Base-by-base conservation (phyloP, 2,888 invertebrate species). In the Callinectes sapidus region DNA sequence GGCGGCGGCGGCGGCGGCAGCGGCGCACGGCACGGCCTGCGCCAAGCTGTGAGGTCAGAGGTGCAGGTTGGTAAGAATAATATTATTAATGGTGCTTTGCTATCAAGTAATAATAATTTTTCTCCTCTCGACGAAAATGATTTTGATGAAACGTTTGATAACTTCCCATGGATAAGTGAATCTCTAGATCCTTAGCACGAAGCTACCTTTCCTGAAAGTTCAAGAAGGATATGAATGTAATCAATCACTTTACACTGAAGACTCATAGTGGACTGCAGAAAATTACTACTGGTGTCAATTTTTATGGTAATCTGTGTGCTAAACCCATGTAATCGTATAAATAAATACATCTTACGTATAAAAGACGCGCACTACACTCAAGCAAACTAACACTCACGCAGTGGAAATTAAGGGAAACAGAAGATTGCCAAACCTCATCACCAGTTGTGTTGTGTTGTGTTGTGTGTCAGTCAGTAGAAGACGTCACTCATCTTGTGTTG, bases 11-110 rank as follows among this genome's bases (percentile, higher is more conserved):
- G 61, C 71, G n/a, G 28, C 32, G 77, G 90, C 13, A 87, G 66
- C 18, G 13, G 13, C 23, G 28, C 18, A 86, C 86, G 89, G 35
- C 91, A 89, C 32, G 89, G 92, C 55, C 81, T 81, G 23, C 92
- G 89, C 42, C 92, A 81, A 32, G 89, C 92, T 85, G 85, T 92
- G 81, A 92, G 81, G 77, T 55, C 92, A 54, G 92, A 92, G 32
- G 42, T 87, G 66, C 81, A 92, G 89, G 61, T 92, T 18, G 89
- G 88, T 32, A 94, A 92, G 89, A 91, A 91, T 86, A 89, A 89
- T 90, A 89, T 91, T 90, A 92, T 94, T 54, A 94, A 94, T 94
- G 93, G 93, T 94, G 93, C 93, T 94, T 91, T 92, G 90, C 90
- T 94, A 81, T 90, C 90, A 55, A 94, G 91, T 92, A 93, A 91